Evolutionary conservation across 2,113 vertebrate genomes (phyloP), one percentile per base, ranked within the genome.

Genomic region (Tauraco erythrolophus): DNA sequence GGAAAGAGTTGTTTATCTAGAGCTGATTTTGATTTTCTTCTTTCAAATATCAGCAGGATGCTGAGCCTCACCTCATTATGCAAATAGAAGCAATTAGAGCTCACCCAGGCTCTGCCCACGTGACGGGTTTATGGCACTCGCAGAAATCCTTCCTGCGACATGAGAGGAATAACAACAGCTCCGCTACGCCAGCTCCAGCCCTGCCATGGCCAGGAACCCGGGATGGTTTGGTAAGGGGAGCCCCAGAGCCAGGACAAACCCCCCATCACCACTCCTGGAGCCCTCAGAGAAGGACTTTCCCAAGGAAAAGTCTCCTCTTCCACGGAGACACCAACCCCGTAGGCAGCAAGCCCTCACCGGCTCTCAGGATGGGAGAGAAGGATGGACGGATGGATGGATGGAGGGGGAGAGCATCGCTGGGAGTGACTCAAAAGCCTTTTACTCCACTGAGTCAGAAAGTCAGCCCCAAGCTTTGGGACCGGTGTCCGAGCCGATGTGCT

Each of bases 61-160:
- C 95, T 94, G 90, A 91, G 93, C 96, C 91, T 90, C 24, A 65
- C 88, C 83, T 98, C 95, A 96, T 97, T 97, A 98, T 97, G 96
- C 95, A 98, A 97, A 97, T 91, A 93, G 96, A 97, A 97, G 96
- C 95, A 97, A 97, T 97, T 97, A 97, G 95, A 97, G 95, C 86
- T 94, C 96, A 91, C 95, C 97, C 95, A 89, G 90, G 95, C 90
- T 95, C 92, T 95, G 89, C 87, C 77, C 97, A 95, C 87, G 92
- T 96, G 96, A 95, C 4, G 72, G 69, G 75, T 94, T 95, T 96
- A 92, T 96, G 89, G 95, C 91, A 80, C 97, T 90, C 45, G 25
- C 93, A 92, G 92, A 96, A 95, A 96, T 89, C 92, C 92, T 95
- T 89, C 94, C 92, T 62, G 95, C 83, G 80, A 90, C 96, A 95